Evolutionary conservation across 2,113 vertebrate species (phyloP), one percentile per base, ranked within the genome.

Genomic region (Propithecus coquereli): DNA sequence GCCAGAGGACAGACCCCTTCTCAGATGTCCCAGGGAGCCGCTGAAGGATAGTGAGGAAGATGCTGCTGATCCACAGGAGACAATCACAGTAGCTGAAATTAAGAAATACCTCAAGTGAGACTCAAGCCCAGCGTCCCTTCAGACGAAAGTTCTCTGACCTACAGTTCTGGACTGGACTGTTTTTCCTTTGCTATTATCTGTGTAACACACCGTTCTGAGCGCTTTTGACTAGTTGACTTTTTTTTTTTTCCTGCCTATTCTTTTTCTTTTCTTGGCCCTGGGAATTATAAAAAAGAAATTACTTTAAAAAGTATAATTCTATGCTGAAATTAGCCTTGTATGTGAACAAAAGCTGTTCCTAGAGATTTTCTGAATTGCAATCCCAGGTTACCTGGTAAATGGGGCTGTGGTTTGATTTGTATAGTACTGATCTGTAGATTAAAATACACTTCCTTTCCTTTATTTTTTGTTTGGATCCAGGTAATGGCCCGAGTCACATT

Each of bases 381-480:
- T 74, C 34, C 57, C 79, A 65, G 23, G 20, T 76, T 90, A 70
- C 47, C n/a, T 74, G 14, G 89, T 90, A 59, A 84, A 87, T 50
- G 63, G 73, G 87, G 27, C 63, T 80, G 37, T 65, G 10, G 27
- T 96, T 96, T 85, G 95, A 83, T 94, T 86, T 96, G 90, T 83
- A 30, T 71, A 65, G 73, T 47, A 71, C 66, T 40, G 20, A 96
- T 89, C 34, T 82, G 93, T 79, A 90, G 71, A 63, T 96, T 94
- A 95, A 96, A 97, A 95, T 88, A 68, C 81, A 43, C 88, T 90
- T 83, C n/a, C 37, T 93, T 70, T 52, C n/a, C 84, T 57, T n/a
- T 40, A 66, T 76, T 52, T 74, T n/a, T 76, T 1, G 11, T 92
- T 92, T 97, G 61, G 43, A 96, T 93, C 83, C 47, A 86, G 76